Conservation (phyloP, 2,888 invertebrate species). For the Argyra leucocephala region DNA sequence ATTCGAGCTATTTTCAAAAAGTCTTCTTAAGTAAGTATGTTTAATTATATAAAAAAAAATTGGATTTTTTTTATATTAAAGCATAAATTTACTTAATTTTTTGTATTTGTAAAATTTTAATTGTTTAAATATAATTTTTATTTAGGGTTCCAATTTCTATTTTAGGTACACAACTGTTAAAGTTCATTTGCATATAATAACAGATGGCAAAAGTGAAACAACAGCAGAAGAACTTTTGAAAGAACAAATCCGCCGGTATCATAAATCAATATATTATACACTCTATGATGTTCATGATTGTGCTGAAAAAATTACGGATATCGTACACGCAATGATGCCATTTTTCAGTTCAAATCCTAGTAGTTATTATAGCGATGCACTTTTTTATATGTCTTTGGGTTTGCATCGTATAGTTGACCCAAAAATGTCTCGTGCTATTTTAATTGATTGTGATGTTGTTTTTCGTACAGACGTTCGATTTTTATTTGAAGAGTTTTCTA, state of each 20-base stretch:
- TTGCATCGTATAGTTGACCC: constrained; percentile 58
- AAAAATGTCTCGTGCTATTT: constrained; percentile 52
- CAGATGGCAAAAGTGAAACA: constrained; percentile 49
- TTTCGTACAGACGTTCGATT: constrained; percentile 58
- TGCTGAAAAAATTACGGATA: constrained; percentile 50
- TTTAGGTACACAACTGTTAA: constrained; percentile 38
- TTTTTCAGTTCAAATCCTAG: constrained; percentile 61
- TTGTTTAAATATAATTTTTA: too few species aligned
- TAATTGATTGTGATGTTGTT: constrained; percentile 70
- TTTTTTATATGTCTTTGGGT: constrained; percentile 69
- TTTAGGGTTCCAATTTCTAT: neutral
- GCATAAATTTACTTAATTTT: too few species aligned
- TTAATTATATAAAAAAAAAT: too few species aligned
- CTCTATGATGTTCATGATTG: constrained; percentile 56
- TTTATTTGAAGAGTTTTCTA: constrained; percentile 57
- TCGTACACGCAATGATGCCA: constrained; percentile 58
- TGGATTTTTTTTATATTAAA: too few species aligned
- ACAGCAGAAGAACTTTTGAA: constrained; percentile 47
- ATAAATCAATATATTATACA: constrained; percentile 43
- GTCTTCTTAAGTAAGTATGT: constrained; percentile 30
- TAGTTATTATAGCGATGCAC: constrained; percentile 64
- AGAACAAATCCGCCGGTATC: constrained; percentile 37
- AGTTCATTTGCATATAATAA: constrained; percentile 53
- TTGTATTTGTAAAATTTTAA: too few species aligned
- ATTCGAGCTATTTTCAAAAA: constrained; percentile 39